A percentile compares a stretch with the other conserved stretches of the same genome.
phyloP scores from a whole-genome alignment of 2,888 invertebrate genomes.

The Myathropa florea region DNA sequence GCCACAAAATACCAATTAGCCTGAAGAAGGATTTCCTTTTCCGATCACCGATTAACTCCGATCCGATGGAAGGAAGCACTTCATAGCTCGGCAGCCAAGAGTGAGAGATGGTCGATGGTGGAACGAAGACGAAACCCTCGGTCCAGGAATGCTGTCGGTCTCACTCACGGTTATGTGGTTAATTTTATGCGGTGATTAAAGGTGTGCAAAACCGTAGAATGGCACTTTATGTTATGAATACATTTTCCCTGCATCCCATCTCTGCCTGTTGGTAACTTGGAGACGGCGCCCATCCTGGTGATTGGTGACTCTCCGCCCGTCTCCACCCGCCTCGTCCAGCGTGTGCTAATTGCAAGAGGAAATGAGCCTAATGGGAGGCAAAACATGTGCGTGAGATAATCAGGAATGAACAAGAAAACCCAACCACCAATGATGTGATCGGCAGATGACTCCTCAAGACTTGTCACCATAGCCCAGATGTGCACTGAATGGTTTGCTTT shows the following conservation, averaged over 20 bases:
- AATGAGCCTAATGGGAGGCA: conserved; percentile 53
- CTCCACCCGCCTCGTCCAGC: neutral
- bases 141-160: conserved; percentile 39
- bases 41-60: conserved; percentile 62
- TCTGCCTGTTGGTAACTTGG: neutral
- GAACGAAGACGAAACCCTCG: no score
- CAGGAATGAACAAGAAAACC: neutral
- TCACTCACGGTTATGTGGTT: conserved; percentile 53
- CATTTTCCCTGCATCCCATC: conserved; percentile 39
- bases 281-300: neutral
- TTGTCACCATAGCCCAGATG: neutral
- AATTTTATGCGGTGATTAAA: conserved; percentile 69
- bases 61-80: neutral
- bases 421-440: neutral
- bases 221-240: conserved; percentile 56
- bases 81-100: neutral
- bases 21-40: conserved; percentile 69
- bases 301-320: no score
- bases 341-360: conserved; percentile 65
- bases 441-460: neutral
- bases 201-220: conserved; percentile 68
- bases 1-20: conserved; percentile 67
- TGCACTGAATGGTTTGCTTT: neutral
- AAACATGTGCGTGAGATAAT: conserved; percentile 35
- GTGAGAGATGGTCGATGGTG: no score